Evolutionary conservation across 2,888 invertebrate genomes (phyloP), one percentile per base, ranked within the genome.

Genomic region (Drosophila siamana): DNA sequence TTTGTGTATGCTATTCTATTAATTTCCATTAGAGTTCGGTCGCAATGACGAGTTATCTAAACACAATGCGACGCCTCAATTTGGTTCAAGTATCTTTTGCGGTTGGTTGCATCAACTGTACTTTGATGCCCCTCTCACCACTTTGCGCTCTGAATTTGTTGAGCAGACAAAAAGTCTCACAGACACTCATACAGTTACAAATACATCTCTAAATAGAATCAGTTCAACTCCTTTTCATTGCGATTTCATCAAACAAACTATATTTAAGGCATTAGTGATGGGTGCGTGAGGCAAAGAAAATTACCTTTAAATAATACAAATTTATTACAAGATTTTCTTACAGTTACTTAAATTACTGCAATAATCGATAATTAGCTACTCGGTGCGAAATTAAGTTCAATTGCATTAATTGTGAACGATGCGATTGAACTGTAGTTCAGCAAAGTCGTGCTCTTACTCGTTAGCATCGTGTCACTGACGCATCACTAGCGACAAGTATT

Each of bases 191-290:
- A 71, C 33, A 50, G 36, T 30, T 15, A 63, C 19, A 57, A 47
- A 64, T 19, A 19, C 19, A 19, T 19, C 19, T 19, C 19, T 80
- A 80, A 70, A 75, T 75, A 80, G 57, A 80, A 74, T 78, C 66
- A 78, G 59, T 74, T 81, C 75, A 88, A 89, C 74, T 88, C 88
- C 89, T 85, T 89, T 86, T 74, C 87, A 80, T 69, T 69, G 74
- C 65, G 85, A 89, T 89, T 83, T 78, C 88, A 77, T 88, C 89
- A 85, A 81, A 74, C 66, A 69, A 89, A 65, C 80, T 71, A 80
- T 26, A 63, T 56, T 54, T 47, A 78, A 43, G 33, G 16, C 22
- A 6, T 24, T 69, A 55, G 75, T 40, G 75, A 64, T 79, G 80
- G 0, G 0, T 24, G 9, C 47, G 51, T 78, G 68, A 16, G 11